Evolutionary conservation across 2,113 vertebrate genomes (phyloP).

Genomic region (Eurystomus gularis): DNA sequence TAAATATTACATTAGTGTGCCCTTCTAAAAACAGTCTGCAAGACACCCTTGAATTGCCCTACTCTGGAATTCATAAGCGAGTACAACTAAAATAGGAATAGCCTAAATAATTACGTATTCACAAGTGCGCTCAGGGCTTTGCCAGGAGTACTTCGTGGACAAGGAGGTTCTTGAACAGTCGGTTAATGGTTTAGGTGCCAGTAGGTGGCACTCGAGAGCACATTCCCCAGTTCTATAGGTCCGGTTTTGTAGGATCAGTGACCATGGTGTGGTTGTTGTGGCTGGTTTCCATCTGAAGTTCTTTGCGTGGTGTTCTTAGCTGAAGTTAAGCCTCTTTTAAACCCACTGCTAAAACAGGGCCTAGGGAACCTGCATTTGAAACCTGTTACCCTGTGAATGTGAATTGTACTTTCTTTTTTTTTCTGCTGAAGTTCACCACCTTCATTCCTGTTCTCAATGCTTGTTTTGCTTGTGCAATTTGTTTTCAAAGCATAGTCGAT

Average conservation of each 20-base stretch:
- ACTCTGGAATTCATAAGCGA: neutral
- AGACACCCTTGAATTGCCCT: neutral
- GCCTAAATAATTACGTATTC: neutral
- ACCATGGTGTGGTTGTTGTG: rapidly evolving
- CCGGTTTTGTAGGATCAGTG: neutral
- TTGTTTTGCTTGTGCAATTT: neutral
- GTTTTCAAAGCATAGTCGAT: neutral
- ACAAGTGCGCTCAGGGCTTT: neutral
- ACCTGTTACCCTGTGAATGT: neutral
- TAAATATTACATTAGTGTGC: neutral
- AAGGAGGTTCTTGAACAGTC: rapidly evolving
- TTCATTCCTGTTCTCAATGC: neutral
- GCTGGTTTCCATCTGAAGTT: rapidly evolving
- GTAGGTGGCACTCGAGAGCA: slow-evolving; percentile 6
- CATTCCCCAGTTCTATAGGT: rapidly evolving
- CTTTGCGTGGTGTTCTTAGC: rapidly evolving
- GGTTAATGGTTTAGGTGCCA: neutral
- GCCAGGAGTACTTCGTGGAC: rapidly evolving
- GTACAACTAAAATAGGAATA: neutral
- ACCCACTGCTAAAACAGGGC: neutral
- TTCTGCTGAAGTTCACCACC: neutral
- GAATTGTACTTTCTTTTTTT: neutral
- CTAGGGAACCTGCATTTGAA: neutral
- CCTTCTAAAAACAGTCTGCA: neutral
- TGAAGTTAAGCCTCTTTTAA: neutral